Evolutionary conservation across 92 coral and sea anemone genomes (phyloP), one percentile per base, ranked within the genome.

Genomic region (Umimayanthus chanpuru): DNA sequence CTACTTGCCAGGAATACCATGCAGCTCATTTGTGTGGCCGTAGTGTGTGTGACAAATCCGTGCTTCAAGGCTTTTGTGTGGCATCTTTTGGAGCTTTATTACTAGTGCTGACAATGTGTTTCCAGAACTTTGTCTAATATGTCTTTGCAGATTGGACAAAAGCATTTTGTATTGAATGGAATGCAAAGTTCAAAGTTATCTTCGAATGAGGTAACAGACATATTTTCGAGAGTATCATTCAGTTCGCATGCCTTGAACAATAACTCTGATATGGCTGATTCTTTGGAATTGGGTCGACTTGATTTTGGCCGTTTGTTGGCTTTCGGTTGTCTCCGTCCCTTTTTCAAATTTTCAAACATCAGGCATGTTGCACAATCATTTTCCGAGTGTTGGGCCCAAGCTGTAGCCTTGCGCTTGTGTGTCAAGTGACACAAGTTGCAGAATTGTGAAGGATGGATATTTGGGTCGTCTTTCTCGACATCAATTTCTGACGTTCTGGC

Each of bases 361-460:
- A 40, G 43, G 9, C 75, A 70, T 15, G 75, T 70, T 15, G 32
- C 9, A 15, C 75, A 26, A 0, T 21, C 75, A 8, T 70, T 70
- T 21, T 70, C 75, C 6, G 75, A 16, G 28, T 70, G 75, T 26
- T 4, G 75, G 0, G 26, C 75, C 75, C 75, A 70, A 70, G 32
- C 3, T 21, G 26, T 16, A 70, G 75, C 8, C 36, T 70, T 4
- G 28, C 38, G 75, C 75, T 4, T n/a, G 38, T n/a, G 75, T 70
- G 75, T 70, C 28, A 70, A 70, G 38, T 70, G 26, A 26, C 75
- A 70, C 75, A 70, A 70, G 75, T 70, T 70, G 28, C 75, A 70
- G 75, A 70, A 70, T 39, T 70, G 28, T 3, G 75, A 9, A n/a
- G 75, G 75, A 26, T 70, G 75, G 9, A 70, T 11, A 4, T 4